Percentiles rank a stretch among this genome's conserved stretches.
These are phyloP conservation scores for Clusia tigrina DNA, from an alignment of 2,888 invertebrate species.

Conservation along the genomic window DNA sequence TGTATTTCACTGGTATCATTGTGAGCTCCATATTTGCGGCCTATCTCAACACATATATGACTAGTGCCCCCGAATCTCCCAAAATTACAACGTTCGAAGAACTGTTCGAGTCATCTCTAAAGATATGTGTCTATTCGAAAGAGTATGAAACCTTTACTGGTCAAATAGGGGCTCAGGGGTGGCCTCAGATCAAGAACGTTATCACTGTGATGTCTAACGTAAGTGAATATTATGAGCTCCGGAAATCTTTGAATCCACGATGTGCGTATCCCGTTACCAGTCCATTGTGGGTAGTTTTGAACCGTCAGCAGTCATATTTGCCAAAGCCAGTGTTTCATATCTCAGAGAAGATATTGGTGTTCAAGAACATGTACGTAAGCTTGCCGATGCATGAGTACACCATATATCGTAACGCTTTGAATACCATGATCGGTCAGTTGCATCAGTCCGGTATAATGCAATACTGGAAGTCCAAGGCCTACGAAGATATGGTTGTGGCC, in stretches of 20 bases:
- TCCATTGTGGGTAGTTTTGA: neutral
- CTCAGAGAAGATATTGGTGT: neutral
- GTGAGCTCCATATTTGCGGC: neutral
- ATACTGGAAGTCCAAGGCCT: too few species aligned
- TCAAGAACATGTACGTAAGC: neutral
- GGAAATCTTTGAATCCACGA: neutral
- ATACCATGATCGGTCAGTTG: too few species aligned
- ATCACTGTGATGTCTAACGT: neutral
- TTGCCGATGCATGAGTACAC: conserved; percentile 9
- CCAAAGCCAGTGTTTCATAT: neutral
- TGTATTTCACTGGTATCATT: neutral
- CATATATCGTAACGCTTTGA: neutral
- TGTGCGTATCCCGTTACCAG: conserved; percentile 2
- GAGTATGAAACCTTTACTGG: neutral
- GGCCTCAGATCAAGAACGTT: neutral
- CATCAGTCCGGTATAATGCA: too few species aligned
- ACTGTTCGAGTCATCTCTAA: neutral
- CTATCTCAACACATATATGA: neutral
- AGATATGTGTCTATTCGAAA: neutral
- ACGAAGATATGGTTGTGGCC: too few species aligned
- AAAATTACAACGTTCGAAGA: neutral
- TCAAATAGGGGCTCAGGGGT: neutral
- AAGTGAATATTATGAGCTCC: neutral
- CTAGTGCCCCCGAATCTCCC: neutral
- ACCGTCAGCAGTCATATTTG: neutral